phyloP scores from a whole-genome alignment of 1,140 invertebrate species.

The Euwallacea similis region DNA sequence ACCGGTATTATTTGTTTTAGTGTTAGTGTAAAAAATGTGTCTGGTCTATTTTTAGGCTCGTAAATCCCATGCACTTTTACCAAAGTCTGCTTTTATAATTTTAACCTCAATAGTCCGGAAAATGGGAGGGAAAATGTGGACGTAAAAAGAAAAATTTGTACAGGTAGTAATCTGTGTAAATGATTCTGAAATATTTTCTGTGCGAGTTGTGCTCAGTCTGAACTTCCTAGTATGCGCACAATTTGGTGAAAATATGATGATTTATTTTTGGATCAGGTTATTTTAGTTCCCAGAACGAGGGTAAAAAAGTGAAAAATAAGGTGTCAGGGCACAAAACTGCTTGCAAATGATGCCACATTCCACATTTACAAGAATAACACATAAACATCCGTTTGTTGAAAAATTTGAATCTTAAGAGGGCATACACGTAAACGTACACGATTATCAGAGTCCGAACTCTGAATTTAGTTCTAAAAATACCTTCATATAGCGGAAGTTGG shows the following conservation, averaged over 20 bases:
- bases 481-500: too few species aligned
- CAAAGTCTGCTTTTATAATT: not conserved
- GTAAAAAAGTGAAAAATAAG: slow-evolving; percentile 1
- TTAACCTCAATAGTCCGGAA: not conserved
- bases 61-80: not conserved
- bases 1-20: too few species aligned
- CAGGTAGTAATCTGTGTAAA: not conserved
- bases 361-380: too few species aligned
- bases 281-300: slow-evolving; percentile 47
- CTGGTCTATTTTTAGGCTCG: not conserved
- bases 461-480: too few species aligned
- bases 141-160: too few species aligned
- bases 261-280: slow-evolving; percentile 49
- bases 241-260: slow-evolving; percentile 45
- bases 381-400: too few species aligned
- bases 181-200: slow-evolving; percentile 14
- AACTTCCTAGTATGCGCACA: slow-evolving; percentile 43
- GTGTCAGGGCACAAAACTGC: not conserved
- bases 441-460: too few species aligned
- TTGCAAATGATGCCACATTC: too few species aligned
- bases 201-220: slow-evolving; percentile 7
- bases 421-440: too few species aligned
- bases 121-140: too few species aligned
- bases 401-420: too few species aligned
- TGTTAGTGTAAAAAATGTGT: not conserved